These are phyloP conservation scores for Acanthurus leucopareius DNA, from an alignment of 2,797 vertebrate species.

Conservation along the genomic window DNA sequence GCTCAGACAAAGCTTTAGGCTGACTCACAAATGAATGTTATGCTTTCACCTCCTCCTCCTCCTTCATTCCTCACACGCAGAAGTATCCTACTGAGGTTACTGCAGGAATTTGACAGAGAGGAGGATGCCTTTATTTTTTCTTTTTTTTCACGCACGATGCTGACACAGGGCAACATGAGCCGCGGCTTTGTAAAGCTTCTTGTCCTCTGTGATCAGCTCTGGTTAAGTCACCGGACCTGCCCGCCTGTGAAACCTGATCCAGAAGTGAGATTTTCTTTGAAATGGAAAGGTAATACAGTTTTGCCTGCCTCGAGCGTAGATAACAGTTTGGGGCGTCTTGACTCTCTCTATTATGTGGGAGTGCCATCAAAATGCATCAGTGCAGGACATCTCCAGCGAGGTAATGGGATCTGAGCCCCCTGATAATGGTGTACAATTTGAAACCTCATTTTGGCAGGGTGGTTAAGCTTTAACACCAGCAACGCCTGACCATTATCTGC, in stretches of 20 bases:
- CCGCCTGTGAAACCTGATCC: slow-evolving; percentile 75
- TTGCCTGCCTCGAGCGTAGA: slow-evolving; percentile 63
- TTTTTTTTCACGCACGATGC: slow-evolving; percentile 64
- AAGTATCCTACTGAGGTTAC: slow-evolving; percentile 65
- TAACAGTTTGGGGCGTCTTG: slow-evolving; percentile 58
- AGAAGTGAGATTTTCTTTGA: slow-evolving; percentile 72
- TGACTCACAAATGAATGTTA: slow-evolving; percentile 57
- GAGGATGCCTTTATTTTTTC: slow-evolving; percentile 68
- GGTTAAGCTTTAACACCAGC: slow-evolving; percentile 52
- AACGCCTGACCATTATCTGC: slow-evolving; percentile 53
- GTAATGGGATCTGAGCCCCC: slow-evolving; percentile 62
- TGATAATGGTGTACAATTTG: slow-evolving; percentile 67
- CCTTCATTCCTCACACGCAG: slow-evolving; percentile 44
- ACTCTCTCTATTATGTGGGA: slow-evolving; percentile 65
- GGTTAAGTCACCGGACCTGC: slow-evolving; percentile 70
- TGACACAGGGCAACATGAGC: slow-evolving; percentile 77
- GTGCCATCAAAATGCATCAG: slow-evolving; percentile 66
- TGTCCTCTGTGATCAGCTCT: slow-evolving; percentile 72
- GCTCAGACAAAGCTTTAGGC: slow-evolving; percentile 28
- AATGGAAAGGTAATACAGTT: slow-evolving; percentile 76
- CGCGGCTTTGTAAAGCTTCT: slow-evolving; percentile 66
- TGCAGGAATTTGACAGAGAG: slow-evolving; percentile 60
- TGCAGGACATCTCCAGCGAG: slow-evolving; percentile 50
- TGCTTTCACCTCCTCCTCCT: slow-evolving; percentile 48
- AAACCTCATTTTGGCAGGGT: slow-evolving; percentile 62